Evolutionary conservation across 2,888 invertebrate genomes (phyloP).

Genomic region (Flexamia atlantica): DNA sequence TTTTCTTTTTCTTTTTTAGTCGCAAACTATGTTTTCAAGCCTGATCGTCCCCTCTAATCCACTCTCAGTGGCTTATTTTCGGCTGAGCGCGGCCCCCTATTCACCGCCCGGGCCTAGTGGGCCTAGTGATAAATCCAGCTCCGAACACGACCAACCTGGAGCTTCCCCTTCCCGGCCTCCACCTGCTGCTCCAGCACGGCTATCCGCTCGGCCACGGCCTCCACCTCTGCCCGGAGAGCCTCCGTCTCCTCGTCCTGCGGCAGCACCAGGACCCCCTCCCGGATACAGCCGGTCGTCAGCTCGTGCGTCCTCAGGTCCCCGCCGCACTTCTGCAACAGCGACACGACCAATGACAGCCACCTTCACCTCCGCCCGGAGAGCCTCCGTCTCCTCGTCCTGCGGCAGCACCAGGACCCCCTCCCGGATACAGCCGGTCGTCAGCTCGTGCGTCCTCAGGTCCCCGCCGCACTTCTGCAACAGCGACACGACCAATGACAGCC

Average conservation of each 20-base stretch:
- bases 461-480: slow-evolving; percentile 50
- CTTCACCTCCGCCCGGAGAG: slow-evolving; percentile 24
- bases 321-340: slow-evolving; percentile 47
- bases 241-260: slow-evolving; percentile 54
- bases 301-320: slow-evolving; percentile 37
- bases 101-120: too few relatives aligned
- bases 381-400: slow-evolving; percentile 47
- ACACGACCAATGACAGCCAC: too few relatives aligned
- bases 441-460: slow-evolving; percentile 32
- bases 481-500: too few relatives aligned
- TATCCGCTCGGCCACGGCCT: slow-evolving; percentile 5
- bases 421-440: slow-evolving; percentile 30
- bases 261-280: slow-evolving; percentile 37
- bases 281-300: slow-evolving; percentile 35
- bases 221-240: slow-evolving; percentile 26
- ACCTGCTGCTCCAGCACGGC: slow-evolving; percentile 34
- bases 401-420: slow-evolving; percentile 49
- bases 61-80: too few relatives aligned
- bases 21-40: too few relatives aligned
- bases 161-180: slow-evolving; percentile 36
- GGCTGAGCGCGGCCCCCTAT: too few relatives aligned
- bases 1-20: too few relatives aligned
- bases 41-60: too few relatives aligned
- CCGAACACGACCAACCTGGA: slow-evolving; percentile 13
- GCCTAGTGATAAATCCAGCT: too few relatives aligned